These are phyloP conservation scores for Ceratothoa steindachneri DNA, from an alignment of 2,888 invertebrate genomes.

Conservation along the genomic window DNA sequence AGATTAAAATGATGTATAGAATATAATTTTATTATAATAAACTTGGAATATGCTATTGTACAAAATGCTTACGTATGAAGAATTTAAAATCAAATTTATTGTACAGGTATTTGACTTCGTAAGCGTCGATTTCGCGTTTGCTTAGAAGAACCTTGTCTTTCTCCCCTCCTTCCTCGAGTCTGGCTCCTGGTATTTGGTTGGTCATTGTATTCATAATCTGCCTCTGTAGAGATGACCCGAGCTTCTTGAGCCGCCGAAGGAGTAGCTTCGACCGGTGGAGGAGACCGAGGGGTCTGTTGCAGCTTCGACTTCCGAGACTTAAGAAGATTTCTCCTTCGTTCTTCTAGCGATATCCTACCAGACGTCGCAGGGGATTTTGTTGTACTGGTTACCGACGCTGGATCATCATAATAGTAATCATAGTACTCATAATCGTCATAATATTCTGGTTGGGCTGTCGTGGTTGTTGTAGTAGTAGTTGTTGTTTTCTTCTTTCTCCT, in stretches of 20 bases:
- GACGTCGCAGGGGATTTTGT: background rate
- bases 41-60: background rate
- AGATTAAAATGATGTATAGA: too few relatives aligned
- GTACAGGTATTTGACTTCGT: background rate
- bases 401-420: constrained; percentile 22
- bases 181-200: background rate
- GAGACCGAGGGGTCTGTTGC: background rate
- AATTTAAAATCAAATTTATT: background rate
- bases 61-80: background rate
- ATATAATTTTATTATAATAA: too few relatives aligned
- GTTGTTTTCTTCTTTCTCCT: background rate
- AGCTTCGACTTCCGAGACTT: background rate
- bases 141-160: background rate
- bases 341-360: background rate
- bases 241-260: background rate
- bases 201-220: background rate
- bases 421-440: constrained; percentile 12
- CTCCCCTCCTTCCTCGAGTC: background rate
- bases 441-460: constrained; percentile 6
- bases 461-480: constrained; percentile 16
- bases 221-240: background rate
- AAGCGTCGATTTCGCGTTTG: background rate
- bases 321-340: background rate
- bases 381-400: background rate
- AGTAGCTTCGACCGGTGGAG: background rate